Evolutionary conservation across 2,888 invertebrate species (phyloP).

Genomic region (Empis stercorea): DNA sequence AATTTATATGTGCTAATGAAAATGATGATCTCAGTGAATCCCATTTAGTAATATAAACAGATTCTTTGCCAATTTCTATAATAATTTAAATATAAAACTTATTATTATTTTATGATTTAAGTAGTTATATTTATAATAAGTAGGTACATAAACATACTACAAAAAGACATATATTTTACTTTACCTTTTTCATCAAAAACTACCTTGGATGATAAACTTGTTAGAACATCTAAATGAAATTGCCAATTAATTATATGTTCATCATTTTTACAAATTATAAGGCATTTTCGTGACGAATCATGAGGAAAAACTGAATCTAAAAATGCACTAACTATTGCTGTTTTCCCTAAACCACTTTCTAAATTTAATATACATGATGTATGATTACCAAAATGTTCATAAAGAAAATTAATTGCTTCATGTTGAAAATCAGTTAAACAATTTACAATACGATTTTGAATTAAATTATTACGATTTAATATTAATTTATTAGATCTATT

Average conservation of each 20-base stretch:
- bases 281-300: constrained; percentile 19
- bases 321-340: constrained; percentile 23
- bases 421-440: constrained; percentile 29
- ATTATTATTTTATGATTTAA: too few relatives aligned
- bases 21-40: constrained; percentile 24
- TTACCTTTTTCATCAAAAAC: constrained; percentile 23
- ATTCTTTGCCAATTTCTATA: constrained; percentile 24
- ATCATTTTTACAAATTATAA: constrained; percentile 29
- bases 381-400: constrained; percentile 23
- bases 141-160: too few relatives aligned
- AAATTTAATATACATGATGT: constrained; percentile 31
- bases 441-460: background rate
- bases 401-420: constrained; percentile 27
- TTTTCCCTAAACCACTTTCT: constrained; percentile 32
- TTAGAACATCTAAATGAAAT: constrained; percentile 28
- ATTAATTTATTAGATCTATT: background rate
- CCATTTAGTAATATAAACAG: constrained; percentile 31
- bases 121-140: background rate
- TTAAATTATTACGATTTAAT: background rate
- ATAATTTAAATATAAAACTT: background rate
- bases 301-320: constrained; percentile 18
- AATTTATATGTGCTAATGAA: constrained; percentile 25
- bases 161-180: too few relatives aligned
- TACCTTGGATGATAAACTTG: constrained; percentile 21
- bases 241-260: constrained; percentile 27